Evolutionary conservation across 2,888 invertebrate species (phyloP).

Genomic region (Aquatica leii): DNA sequence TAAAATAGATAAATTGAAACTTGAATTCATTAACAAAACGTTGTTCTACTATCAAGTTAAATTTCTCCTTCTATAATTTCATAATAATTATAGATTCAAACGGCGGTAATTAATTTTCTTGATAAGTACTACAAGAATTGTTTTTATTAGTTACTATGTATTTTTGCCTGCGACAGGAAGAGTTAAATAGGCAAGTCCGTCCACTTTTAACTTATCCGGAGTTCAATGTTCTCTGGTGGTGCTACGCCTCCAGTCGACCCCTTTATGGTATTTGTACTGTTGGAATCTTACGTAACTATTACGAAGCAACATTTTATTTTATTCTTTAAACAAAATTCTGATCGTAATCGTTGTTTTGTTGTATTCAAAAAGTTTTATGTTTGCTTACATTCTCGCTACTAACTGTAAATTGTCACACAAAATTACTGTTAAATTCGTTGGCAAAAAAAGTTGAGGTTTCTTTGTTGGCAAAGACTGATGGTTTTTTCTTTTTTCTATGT

Average conservation of each 20-base stretch:
- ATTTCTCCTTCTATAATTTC: too few species aligned
- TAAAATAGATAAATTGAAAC: too few species aligned
- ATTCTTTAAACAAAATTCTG: constrained; percentile 16
- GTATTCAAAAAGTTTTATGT: too few species aligned
- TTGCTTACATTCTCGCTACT: too few species aligned
- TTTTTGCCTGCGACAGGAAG: constrained; percentile 39
- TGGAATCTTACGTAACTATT: constrained; percentile 41
- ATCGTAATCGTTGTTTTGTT: too few species aligned
- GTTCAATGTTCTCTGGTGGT: constrained; percentile 40
- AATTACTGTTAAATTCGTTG: too few species aligned
- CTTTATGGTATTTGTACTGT: constrained; percentile 42
- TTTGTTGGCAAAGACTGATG: too few species aligned
- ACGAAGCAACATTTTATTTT: constrained; percentile 34
- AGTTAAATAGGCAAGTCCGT: constrained; percentile 40
- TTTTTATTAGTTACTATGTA: constrained; percentile 34
- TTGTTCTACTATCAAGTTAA: too few species aligned
- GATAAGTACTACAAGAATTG: constrained; percentile 21
- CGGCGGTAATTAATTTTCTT: not conserved
- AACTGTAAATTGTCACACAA: too few species aligned
- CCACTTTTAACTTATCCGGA: constrained; percentile 40
- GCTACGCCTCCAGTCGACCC: constrained; percentile 40
- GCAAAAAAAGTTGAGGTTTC: too few species aligned
- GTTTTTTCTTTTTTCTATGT: too few species aligned
- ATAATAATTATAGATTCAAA: not conserved
- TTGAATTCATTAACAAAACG: too few species aligned